Evolutionary conservation across 2,113 vertebrate species (phyloP).

Genomic region (Melanerpes aurifrons): DNA sequence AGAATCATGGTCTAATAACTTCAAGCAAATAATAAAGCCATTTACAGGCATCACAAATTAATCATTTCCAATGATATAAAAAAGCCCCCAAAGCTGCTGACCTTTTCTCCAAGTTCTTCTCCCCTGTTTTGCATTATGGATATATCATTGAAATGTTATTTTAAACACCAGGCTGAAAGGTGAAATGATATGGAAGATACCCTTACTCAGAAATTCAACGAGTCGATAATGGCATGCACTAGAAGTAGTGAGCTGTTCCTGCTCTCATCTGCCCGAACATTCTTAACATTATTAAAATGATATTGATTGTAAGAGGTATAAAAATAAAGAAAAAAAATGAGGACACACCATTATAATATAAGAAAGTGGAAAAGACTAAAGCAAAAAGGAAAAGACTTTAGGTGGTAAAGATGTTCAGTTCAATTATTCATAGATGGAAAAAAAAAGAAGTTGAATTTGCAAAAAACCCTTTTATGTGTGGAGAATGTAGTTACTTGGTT

Average conservation of each 20-base stretch:
- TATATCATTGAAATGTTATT: constrained; percentile 23
- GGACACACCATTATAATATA: constrained; percentile 15
- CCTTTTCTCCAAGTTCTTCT: not conserved
- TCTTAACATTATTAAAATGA: constrained; percentile 28
- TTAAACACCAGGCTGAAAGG: not conserved
- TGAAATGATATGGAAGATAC: not conserved
- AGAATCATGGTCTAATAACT: not conserved
- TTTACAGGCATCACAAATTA: not conserved
- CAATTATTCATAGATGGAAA: constrained; percentile 4
- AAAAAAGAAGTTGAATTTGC: not conserved
- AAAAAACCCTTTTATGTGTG: not conserved
- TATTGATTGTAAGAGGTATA: constrained; percentile 14
- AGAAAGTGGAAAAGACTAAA: not conserved
- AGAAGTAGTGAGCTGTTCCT: constrained; percentile 24
- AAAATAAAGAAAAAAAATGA: constrained; percentile 11
- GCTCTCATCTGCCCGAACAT: not conserved
- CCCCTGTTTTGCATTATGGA: not conserved
- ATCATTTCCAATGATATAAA: not conserved
- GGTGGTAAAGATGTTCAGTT: not conserved
- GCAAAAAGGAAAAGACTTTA: not conserved
- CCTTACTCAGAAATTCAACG: not conserved
- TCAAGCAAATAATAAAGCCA: not conserved
- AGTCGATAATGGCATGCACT: constrained; percentile 12
- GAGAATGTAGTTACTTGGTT: not conserved
- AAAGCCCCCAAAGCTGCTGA: not conserved